phyloP scores from a whole-genome alignment of 2,113 vertebrate genomes.

The Hyperoodon ampullatus region DNA sequence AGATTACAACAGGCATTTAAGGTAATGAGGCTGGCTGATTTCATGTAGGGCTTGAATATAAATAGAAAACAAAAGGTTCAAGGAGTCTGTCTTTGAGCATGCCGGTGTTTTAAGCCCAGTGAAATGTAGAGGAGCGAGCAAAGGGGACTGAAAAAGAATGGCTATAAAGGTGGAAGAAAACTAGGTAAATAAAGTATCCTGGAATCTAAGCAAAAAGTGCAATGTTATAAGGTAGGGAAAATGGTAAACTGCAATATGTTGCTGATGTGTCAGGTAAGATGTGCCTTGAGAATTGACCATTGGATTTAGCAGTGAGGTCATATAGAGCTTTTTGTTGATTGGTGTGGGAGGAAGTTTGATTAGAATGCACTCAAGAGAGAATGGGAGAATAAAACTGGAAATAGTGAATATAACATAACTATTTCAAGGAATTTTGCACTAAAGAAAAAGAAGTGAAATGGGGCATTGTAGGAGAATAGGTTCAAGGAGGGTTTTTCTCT shows the following conservation, averaged over 20 bases:
- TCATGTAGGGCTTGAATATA: not conserved
- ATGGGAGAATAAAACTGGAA: not conserved
- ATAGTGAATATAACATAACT: not conserved
- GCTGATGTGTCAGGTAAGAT: not conserved
- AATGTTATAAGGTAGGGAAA: not conserved
- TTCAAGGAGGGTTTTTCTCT: not conserved
- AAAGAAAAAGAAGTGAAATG: conserved; percentile 25
- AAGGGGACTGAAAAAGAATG: not conserved
- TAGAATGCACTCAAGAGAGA: not conserved
- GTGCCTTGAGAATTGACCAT: not conserved
- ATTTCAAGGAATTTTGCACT: not conserved
- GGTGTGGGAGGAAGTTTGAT: not conserved
- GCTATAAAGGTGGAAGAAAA: not conserved
- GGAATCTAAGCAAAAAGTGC: not conserved
- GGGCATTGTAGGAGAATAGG: not conserved
- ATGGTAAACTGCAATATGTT: not conserved
- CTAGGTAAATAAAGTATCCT: not conserved
- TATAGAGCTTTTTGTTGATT: not conserved
- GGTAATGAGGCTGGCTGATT: not conserved
- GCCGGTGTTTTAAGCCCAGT: not conserved
- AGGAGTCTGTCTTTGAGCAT: not conserved
- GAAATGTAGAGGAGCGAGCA: not conserved
- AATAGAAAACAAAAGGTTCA: not conserved
- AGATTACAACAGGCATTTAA: not conserved
- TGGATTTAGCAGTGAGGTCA: not conserved